Conservation (phyloP, 2,113 vertebrate species). For the Megaceryle torquata region DNA sequence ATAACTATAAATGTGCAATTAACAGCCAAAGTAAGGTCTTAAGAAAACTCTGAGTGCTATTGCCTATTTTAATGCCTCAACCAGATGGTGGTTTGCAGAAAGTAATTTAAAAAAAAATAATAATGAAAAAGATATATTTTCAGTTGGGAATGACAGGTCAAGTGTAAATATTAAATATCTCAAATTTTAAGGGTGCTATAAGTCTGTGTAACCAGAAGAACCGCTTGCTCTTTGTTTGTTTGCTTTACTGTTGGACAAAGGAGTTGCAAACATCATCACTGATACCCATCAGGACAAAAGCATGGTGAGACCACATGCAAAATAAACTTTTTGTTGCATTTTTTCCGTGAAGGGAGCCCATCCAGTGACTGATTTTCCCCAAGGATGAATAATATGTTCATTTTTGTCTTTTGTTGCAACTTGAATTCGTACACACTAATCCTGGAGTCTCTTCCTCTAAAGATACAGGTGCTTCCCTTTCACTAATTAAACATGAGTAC, state of each 20-base stretch:
- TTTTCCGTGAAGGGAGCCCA: constrained; percentile 28
- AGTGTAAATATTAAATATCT: constrained; percentile 20
- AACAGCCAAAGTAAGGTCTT: constrained; percentile 52
- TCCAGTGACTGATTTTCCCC: constrained; percentile 64
- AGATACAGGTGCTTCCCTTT: constrained; percentile 82
- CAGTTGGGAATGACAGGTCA: neutral
- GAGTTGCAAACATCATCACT: constrained; percentile 17
- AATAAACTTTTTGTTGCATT: constrained; percentile 22
- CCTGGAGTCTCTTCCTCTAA: constrained; percentile 70
- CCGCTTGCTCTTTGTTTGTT: neutral
- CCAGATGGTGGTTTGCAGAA: constrained; percentile 46
- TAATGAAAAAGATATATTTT: constrained; percentile 36
- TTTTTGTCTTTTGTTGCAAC: constrained; percentile 74
- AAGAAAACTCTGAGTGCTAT: constrained; percentile 37
- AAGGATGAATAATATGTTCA: constrained; percentile 65
- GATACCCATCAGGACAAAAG: constrained; percentile 26
- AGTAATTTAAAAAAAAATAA: neutral
- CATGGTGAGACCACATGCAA: constrained; percentile 17
- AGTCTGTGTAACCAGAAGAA: neutral
- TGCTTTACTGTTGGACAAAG: constrained; percentile 16
- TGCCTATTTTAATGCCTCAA: constrained; percentile 35
- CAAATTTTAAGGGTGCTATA: neutral
- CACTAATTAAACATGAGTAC: constrained; percentile 68
- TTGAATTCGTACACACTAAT: constrained; percentile 63
- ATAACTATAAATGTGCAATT: constrained; percentile 71